A percentile compares a stretch with the other conserved stretches of the same genome.
Conservation (phyloP, 2,888 invertebrate genomes). For the Leptopilina drosophilae region DNA sequence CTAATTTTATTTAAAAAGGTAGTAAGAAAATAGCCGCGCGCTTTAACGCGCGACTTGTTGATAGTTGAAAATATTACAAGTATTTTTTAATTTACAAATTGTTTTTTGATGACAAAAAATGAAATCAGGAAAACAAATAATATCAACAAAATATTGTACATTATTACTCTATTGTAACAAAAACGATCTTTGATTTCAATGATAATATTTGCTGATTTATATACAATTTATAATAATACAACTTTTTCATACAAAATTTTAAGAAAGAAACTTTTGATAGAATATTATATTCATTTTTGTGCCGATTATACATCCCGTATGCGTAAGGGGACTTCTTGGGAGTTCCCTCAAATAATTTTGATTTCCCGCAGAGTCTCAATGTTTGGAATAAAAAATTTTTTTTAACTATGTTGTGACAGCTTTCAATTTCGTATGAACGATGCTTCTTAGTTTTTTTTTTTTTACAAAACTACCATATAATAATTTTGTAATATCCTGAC, state of each 20-base stretch:
- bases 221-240: not conserved
- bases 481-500: too few species aligned
- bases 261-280: slow-evolving; percentile 9
- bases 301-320: slow-evolving; percentile 13
- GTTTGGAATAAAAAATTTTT: not conserved
- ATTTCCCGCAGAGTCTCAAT: not conserved
- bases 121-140: too few species aligned
- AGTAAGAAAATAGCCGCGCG: too few species aligned
- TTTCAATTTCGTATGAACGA: not conserved
- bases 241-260: not conserved
- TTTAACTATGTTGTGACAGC: not conserved
- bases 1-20: too few species aligned
- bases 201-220: not conserved
- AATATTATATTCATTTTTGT: slow-evolving; percentile 19
- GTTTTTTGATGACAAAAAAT: too few species aligned
- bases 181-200: not conserved
- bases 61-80: too few species aligned
- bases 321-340: slow-evolving; percentile 18
- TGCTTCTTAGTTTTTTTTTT: not conserved
- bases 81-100: too few species aligned
- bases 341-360: slow-evolving; percentile 8
- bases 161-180: not conserved
- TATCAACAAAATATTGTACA: too few species aligned
- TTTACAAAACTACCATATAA: too few species aligned
- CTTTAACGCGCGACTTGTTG: too few species aligned